phyloP scores from a whole-genome alignment of 2,797 vertebrate species.

The Pempheris klunzingeri region DNA sequence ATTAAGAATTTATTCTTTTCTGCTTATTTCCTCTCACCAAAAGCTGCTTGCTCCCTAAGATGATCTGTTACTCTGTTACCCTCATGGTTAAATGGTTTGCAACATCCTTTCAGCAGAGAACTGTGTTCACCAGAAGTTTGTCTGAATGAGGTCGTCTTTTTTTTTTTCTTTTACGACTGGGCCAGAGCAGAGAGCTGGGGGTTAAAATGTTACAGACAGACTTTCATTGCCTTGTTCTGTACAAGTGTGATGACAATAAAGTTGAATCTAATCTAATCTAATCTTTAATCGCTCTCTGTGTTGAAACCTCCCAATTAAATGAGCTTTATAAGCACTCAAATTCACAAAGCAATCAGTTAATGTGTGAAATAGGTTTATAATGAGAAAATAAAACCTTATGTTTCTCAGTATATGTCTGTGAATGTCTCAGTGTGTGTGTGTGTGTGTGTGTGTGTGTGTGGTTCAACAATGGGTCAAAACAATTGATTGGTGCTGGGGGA shows the following conservation, averaged over 20 bases:
- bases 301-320: neutral
- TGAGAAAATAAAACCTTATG: no score
- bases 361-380: no score
- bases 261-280: no score
- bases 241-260: no score
- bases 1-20: neutral
- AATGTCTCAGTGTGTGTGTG: no score
- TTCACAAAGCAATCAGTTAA: neutral
- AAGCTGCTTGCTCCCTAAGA: neutral
- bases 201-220: slow-evolving; percentile 10
- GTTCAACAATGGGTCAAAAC: neutral
- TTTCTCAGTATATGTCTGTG: neutral
- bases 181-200: neutral
- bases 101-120: neutral
- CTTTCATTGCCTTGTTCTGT: no score
- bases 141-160: slow-evolving; percentile 1
- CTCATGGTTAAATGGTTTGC: neutral
- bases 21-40: neutral
- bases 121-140: neutral
- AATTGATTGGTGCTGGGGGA: neutral
- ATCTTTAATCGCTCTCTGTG: no score
- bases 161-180: slow-evolving; percentile 10
- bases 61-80: neutral
- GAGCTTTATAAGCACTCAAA: neutral
- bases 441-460: neutral